Evolutionary conservation across 2,888 invertebrate genomes (phyloP), one percentile per base, ranked within the genome.

Genomic region (Yponomeuta plumbellus): DNA sequence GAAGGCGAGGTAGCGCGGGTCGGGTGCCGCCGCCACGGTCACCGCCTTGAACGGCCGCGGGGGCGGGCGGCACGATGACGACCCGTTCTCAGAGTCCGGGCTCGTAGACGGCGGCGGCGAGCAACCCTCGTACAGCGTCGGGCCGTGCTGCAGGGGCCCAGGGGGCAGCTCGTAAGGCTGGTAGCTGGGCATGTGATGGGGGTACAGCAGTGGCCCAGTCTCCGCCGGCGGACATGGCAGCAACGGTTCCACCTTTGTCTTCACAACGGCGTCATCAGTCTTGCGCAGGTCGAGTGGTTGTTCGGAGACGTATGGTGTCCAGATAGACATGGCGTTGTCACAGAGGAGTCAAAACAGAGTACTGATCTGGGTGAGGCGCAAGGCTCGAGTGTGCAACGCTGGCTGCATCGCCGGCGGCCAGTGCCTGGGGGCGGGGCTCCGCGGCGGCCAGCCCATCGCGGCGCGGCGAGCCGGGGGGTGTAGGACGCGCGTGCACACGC

Each of bases 1-100:
- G 72, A 94, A 95, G 68, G 93, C 92, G 0, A 89, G 84, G 74
- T 94, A 95, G 1, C 92, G 92, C 69, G 63, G 40, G 63, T 94
- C 93, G 11, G 64, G 64, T 26, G 2, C 56, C n/a, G 17, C 52
- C 39, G 58, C 65, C 4, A 61, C 61, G 8, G 66, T 61, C 44
- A 66, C 66, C 5, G 61, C 66, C 26, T 66, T 61, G 66, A 65
- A 65, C 11, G 65, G 65, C 58, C 65, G 58, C 39, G 65, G 58
- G 2, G 20, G 13, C 2, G 39, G 26, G 4, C 26, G 13, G 22
- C 11, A 10, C 21, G 63, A 64, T 23, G 40, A 22, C 2, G 44
- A 5, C 44, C 17, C 44, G 8, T 6, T 26, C 26, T 26, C 26
- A 26, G 2, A 34, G 8, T 34, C 34, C 1, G 34, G 34, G 34